phyloP scores from a whole-genome alignment of 2,888 invertebrate genomes.

The Yponomeuta malinellus region DNA sequence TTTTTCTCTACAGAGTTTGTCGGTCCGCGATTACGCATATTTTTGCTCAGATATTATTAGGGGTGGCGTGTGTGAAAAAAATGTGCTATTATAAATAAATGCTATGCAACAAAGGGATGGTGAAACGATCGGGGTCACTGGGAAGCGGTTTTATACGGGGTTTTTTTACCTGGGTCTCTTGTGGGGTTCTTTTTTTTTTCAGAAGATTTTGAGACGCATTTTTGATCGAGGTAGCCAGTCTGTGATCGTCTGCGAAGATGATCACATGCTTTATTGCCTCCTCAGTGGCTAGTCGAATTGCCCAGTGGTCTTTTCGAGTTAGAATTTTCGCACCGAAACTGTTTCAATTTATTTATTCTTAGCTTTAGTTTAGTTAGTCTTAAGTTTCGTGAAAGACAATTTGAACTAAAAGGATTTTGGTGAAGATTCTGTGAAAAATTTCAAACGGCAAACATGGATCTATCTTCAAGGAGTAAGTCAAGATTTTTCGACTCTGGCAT shows the following conservation, averaged over 20 bases:
- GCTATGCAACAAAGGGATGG: constrained; percentile 69
- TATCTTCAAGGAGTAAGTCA: constrained; percentile 72
- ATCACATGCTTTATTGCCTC: constrained; percentile 67
- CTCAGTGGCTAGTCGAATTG: constrained; percentile 31
- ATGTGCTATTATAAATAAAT: constrained; percentile 74
- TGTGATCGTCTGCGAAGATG: constrained; percentile 74
- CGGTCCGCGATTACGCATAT: constrained; percentile 67
- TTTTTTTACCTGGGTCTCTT: constrained; percentile 68
- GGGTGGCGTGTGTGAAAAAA: constrained; percentile 74
- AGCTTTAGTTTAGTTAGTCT: constrained; percentile 19
- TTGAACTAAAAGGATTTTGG: neutral
- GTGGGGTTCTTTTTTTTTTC: constrained; percentile 57
- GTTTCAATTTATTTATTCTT: constrained; percentile 26
- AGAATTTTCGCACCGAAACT: constrained; percentile 22
- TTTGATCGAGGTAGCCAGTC: constrained; percentile 67
- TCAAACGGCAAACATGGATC: constrained; percentile 47
- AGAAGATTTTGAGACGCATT: constrained; percentile 50
- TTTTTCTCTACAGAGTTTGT: constrained; percentile 55
- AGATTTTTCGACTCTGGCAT: constrained; percentile 76
- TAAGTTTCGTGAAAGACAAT: neutral
- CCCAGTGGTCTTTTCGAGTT: constrained; percentile 51
- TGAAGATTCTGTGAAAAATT: constrained; percentile 9
- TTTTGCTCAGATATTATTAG: constrained; percentile 70
- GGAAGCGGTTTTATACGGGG: constrained; percentile 74
- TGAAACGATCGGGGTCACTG: constrained; percentile 75